Evolutionary conservation across 1,140 invertebrate species (phyloP).

Genomic region (Apocrypta bakeri): DNA sequence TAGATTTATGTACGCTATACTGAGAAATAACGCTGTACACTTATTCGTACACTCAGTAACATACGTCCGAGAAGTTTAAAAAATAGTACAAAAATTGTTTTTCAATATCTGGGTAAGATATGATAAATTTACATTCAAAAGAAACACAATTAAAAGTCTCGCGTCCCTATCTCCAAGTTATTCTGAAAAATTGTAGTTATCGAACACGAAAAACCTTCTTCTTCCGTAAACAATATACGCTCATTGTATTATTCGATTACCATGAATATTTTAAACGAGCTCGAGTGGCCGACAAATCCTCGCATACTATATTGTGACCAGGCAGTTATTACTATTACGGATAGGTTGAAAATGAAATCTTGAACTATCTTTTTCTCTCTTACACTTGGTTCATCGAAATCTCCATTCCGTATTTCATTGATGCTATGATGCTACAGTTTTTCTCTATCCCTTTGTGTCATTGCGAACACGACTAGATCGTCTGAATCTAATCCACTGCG

Average conservation of each 20-base stretch:
- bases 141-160: too few species aligned
- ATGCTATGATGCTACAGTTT: not conserved
- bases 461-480: not conserved
- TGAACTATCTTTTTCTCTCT: not conserved
- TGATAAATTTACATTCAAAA: too few species aligned
- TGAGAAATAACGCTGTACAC: too few species aligned
- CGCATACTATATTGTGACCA: not conserved
- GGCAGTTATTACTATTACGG: not conserved
- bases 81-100: too few species aligned
- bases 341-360: conserved; percentile 21
- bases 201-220: not conserved
- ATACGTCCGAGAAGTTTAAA: too few species aligned
- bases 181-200: too few species aligned
- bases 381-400: too few species aligned
- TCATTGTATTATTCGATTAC: not conserved
- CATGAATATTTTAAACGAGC: conserved; percentile 13
- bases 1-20: too few species aligned
- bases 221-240: not conserved
- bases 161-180: too few species aligned
- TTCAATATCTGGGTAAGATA: too few species aligned
- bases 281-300: conserved; percentile 8
- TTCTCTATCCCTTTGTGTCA: too few species aligned
- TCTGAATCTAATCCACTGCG: not conserved
- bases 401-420: not conserved
- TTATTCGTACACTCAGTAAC: too few species aligned